Base-by-base conservation (phyloP, 2,113 vertebrate species). In the Crotalus tigris region DNA sequence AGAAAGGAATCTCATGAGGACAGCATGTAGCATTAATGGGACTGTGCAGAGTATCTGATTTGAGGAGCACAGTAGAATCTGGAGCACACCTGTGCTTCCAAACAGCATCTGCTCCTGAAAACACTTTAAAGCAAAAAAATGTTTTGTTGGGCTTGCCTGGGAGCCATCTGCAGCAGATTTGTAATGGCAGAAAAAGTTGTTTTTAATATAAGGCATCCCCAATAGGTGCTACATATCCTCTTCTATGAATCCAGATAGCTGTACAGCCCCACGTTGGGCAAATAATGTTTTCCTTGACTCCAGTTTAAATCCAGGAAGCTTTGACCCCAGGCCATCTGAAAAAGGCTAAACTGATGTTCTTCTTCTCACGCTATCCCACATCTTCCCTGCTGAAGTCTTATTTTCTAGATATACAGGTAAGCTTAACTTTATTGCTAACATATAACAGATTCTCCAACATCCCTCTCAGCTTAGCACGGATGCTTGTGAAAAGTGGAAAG, bases 291-390 rank as follows among this genome's bases (percentile, higher is more conserved):
- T 97, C 98, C 98, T 99, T 99, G 97, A 99, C 98, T 29, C 81
- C n/a, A 23, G 81, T 91, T 93, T 96, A 98, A 97, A 98, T 98
- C 95, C 99, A 99, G 97, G 99, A 99, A 95, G 98, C 98, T 0
- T 97, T 99, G 95, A 99, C 98, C 21, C 98, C 99, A 0, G 97
- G 98, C 91, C 99, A 99, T 96, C 96, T 99, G 97, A 99, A 99
- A 98, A 99, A 99, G 95, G 99, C 99, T 91, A 99, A 99, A 90
- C 97, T 99, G 85, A 99, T 99, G 99, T 99, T 99, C 97, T 99
- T 99, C 98, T 99, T 99, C 96, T 99, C 99, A 1, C 98, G 99
- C 93, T 99, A 99, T 93, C 99, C 99, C 90, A 99, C 99, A 97
- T 99, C 99, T 94, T 98, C 97, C 87, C 97, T 99, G 92, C 97